Evolutionary conservation across 2,797 vertebrate genomes (phyloP), one percentile per base, ranked within the genome.

Genomic region (Spinus olivaceus): DNA sequence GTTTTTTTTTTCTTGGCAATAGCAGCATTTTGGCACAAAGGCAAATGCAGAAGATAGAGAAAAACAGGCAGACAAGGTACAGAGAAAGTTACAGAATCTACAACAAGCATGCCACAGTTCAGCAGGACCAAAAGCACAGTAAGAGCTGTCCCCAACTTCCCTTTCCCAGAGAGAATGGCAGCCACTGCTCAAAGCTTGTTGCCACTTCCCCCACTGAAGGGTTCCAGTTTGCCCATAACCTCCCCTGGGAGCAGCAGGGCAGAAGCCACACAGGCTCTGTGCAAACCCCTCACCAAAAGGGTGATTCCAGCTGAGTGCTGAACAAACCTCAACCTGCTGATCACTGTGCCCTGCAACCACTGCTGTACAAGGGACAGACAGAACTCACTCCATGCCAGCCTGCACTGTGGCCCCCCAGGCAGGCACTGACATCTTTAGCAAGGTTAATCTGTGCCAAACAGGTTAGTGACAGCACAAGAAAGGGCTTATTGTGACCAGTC

Each of bases 11-110:
- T 51, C 64, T 95, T 95, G 46, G 94, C 82, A 96, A 92, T 10
- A 91, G 81, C 80, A 97, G 93, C 87, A 53, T 88, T 97, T 90
- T 95, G 95, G 94, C 85, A 92, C 28, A 92, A 61, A 83, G 53
- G 88, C 51, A 88, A 92, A 95, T 22, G 84, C 88, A 92, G 70
- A 76, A 51, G 70, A 79, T 51, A 77, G 80, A 70, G 87, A 46
- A 53, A 81, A 72, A 94, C 73, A 81, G 66, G 90, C 90, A 93
- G 56, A 70, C 47, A 95, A 88, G 54, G 80, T 78, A 90, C 84
- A 95, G 90, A 93, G 65, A 70, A 60, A 57, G 66, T 35, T 97
- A 96, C 93, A 95, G 88, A 67, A 47, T 88, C 94, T 78, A 81
- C 16, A 0, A 81, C 72, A 90, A 67, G 82, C 90, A 81, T 51